Conservation (phyloP, 2,888 invertebrate genomes). For the Rambutsinella grinnellia region DNA sequence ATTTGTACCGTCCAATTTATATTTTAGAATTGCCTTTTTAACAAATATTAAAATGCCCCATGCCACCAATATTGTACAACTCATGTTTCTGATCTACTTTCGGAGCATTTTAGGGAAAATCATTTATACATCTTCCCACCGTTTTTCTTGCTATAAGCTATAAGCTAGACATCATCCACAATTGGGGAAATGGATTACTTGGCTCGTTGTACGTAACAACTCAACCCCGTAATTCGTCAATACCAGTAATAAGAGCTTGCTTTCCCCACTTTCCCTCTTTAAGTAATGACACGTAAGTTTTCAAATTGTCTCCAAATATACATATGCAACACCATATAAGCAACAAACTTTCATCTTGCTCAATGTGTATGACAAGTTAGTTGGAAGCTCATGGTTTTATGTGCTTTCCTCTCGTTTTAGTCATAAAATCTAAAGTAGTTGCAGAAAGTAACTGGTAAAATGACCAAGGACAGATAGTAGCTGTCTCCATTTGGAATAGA, state of each 20-base stretch:
- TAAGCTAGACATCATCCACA: too few relatives aligned
- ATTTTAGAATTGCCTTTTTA: too few relatives aligned
- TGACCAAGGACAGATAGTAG: slow-evolving; percentile 40
- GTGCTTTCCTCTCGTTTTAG: slow-evolving; percentile 22
- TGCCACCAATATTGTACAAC: too few relatives aligned
- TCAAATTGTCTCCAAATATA: not conserved
- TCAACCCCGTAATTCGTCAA: slow-evolving; percentile 56
- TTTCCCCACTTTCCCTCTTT: slow-evolving; percentile 25
- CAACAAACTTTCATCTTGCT: slow-evolving; percentile 18
- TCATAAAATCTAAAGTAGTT: slow-evolving; percentile 54
- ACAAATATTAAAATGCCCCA: too few relatives aligned
- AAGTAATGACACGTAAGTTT: not conserved
- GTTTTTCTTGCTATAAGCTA: too few relatives aligned
- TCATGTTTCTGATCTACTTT: too few relatives aligned
- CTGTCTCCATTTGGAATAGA: not conserved
- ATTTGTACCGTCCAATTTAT: too few relatives aligned
- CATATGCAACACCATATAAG: not conserved
- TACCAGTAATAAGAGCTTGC: slow-evolving; percentile 44
- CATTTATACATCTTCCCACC: too few relatives aligned
- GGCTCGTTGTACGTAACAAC: slow-evolving; percentile 53
- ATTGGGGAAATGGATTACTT: slow-evolving; percentile 55
- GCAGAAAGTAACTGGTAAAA: slow-evolving; percentile 33
- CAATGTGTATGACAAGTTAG: slow-evolving; percentile 15
- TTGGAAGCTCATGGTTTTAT: slow-evolving; percentile 13
- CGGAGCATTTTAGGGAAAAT: too few relatives aligned